Evolutionary conservation across 2,888 invertebrate species (phyloP), one percentile per base, ranked within the genome.

Genomic region (Scaptomyza caliginosa): DNA sequence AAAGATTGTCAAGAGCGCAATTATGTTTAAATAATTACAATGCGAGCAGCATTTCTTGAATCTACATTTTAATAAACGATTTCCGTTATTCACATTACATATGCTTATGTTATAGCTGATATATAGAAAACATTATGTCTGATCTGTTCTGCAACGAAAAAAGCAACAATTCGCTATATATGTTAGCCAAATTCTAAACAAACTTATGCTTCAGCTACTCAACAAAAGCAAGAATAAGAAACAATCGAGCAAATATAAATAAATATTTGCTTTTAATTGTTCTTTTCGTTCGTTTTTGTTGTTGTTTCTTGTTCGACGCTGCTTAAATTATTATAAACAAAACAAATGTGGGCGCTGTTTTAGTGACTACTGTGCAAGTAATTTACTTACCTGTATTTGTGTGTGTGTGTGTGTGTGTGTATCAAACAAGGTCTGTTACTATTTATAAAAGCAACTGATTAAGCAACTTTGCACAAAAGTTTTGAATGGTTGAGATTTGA

Each of bases 291-390:
- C 46, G 0, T 32, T 57, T 23, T 16, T n/a, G 28, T 10, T 3
- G n/a, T 49, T 49, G 36, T 63, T 56, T 48, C 43, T 30, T 68
- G 51, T 65, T 78, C 73, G 72, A 73, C 58, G 76, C 56, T 64
- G 68, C 81, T 84, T 67, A 84, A 81, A 79, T 72, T 76, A 82
- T 81, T 85, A 72, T 85, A 81, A 81, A 85, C 85, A 81, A 60
- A 85, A 64, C 55, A 72, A 67, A 52, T 78, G 63, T 62, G 59
- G 49, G 68, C 19, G 63, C 68, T 79, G 74, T 55, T 84, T 84
- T 80, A 81, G 74, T 68, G 76, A 85, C 79, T 84, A 45, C 68
- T 51, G 46, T 78, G 85, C 84, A 67, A 80, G 80, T 72, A 74
- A 77, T 75, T 63, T 63, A 70, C 62, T 57, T n/a, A 17, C 16